Conservation (phyloP, 2,888 invertebrate species). For the Idaea straminata region DNA sequence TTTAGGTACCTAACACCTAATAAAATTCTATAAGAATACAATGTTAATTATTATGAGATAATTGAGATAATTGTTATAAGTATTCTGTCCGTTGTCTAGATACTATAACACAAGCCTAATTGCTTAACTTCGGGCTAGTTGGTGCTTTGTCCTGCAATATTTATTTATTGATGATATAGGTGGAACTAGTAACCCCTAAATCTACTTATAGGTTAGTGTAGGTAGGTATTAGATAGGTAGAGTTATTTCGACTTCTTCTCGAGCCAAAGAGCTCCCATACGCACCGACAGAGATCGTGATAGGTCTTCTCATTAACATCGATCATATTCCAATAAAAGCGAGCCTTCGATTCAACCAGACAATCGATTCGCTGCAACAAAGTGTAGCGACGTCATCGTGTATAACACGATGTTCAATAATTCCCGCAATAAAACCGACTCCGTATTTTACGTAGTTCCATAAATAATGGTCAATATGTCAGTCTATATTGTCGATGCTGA, state of each 20-base stretch:
- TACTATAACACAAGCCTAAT: too few species aligned
- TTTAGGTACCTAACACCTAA: too few species aligned
- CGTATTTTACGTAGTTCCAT: slow-evolving; percentile 72
- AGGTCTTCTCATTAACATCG: neutral
- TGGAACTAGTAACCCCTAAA: too few species aligned
- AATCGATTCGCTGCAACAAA: slow-evolving; percentile 53
- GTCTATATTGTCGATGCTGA: slow-evolving; percentile 74
- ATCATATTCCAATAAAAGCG: slow-evolving; percentile 5
- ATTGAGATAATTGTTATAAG: too few species aligned
- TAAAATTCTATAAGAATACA: too few species aligned
- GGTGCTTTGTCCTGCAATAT: too few species aligned
- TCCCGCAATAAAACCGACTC: slow-evolving; percentile 73
- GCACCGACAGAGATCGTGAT: neutral
- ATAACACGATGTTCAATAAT: slow-evolving; percentile 70
- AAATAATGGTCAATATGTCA: slow-evolving; percentile 80
- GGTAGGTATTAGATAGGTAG: too few species aligned
- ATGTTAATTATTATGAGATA: too few species aligned
- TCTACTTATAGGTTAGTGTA: too few species aligned
- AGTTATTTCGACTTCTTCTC: neutral
- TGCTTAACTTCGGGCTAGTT: too few species aligned
- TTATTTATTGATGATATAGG: too few species aligned
- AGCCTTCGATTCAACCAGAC: slow-evolving; percentile 32
- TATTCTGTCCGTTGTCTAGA: too few species aligned
- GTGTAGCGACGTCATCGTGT: slow-evolving; percentile 64
- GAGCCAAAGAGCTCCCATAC: neutral